These are phyloP conservation scores for Moxostoma hubbsi DNA, from an alignment of 2,797 vertebrate genomes.

Conservation along the genomic window DNA sequence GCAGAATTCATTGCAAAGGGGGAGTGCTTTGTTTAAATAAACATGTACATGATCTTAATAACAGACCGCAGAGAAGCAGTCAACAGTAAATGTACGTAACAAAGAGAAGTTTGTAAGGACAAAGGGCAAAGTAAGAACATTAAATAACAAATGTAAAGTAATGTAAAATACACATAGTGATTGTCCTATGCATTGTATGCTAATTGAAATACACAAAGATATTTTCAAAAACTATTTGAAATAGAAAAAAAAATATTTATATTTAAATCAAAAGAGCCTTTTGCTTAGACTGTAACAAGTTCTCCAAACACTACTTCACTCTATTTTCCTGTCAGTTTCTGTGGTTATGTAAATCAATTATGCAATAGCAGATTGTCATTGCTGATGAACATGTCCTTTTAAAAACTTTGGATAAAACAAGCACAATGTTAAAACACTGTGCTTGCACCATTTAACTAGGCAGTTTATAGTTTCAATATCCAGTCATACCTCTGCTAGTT, in stretches of 20 bases:
- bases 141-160: too few species aligned
- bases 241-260: too few species aligned
- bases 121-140: too few species aligned
- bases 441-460: not conserved
- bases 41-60: not conserved
- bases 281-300: not conserved
- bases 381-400: too few species aligned
- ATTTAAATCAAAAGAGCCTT: not conserved
- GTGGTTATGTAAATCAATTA: not conserved
- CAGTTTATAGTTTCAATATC: not conserved
- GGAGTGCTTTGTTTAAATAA: not conserved
- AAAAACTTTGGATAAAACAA: not conserved
- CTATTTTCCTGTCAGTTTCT: not conserved
- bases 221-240: not conserved
- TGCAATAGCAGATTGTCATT: not conserved
- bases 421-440: too few species aligned
- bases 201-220: not conserved
- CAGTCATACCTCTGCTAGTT: slow-evolving; percentile 71
- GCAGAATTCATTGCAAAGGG: not conserved
- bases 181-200: too few species aligned
- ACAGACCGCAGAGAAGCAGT: not conserved
- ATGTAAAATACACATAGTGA: too few species aligned
- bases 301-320: not conserved
- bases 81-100: not conserved
- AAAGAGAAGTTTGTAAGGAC: not conserved